Evolutionary conservation across 2,797 vertebrate genomes (phyloP).

Genomic region (Diplodus sargus): DNA sequence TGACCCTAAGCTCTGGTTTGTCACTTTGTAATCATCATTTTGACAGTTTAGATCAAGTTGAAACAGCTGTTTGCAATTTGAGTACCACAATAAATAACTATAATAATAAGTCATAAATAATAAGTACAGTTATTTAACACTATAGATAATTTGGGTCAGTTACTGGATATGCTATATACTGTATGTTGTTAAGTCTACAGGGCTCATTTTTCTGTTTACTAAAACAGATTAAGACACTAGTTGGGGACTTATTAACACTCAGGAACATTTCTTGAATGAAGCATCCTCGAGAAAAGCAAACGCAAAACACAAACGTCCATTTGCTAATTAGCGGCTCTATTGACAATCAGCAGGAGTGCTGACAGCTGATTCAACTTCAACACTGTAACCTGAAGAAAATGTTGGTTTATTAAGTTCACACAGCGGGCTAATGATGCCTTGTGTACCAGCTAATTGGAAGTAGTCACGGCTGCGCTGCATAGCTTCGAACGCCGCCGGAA

Average conservation of each 20-base stretch:
- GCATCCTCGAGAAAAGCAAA: neutral
- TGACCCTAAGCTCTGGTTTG: conserved; percentile 10
- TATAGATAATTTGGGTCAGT: neutral
- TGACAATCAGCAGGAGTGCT: neutral
- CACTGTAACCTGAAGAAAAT: neutral
- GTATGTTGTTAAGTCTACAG: neutral
- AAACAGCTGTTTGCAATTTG: conserved; percentile 27
- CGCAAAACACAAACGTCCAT: neutral
- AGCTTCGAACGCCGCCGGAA: neutral
- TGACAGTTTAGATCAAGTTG: conserved; percentile 29
- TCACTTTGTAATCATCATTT: conserved; percentile 28
- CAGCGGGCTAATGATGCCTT: conserved; percentile 5
- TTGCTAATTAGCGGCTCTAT: neutral
- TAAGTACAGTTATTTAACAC: too few species aligned
- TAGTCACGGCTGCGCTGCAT: neutral
- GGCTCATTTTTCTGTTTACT: neutral
- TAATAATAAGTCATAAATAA: too few species aligned
- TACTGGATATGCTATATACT: neutral
- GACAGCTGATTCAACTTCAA: neutral
- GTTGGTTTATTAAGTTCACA: neutral
- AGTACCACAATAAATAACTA: conserved; percentile 11
- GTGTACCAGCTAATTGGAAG: neutral
- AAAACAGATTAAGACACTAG: neutral
- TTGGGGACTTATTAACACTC: neutral
- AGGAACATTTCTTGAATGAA: neutral